phyloP scores from a whole-genome alignment of 2,888 invertebrate genomes.

The Harmothoe impar region DNA sequence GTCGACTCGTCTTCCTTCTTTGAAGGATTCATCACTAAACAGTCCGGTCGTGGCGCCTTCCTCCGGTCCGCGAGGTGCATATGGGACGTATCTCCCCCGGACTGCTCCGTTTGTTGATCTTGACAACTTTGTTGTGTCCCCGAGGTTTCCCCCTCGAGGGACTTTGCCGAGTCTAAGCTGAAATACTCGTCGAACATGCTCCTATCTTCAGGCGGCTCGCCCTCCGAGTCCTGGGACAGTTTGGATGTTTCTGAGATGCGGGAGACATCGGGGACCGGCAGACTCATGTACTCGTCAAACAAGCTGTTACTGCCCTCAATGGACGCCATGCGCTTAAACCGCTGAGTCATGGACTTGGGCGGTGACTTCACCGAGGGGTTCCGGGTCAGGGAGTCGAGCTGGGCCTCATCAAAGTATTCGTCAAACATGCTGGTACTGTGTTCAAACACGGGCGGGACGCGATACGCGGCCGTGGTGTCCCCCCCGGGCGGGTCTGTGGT shows the following conservation, averaged over 20 bases:
- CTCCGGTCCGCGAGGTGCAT: slow-evolving; percentile 26
- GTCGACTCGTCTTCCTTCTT: neutral
- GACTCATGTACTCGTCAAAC: slow-evolving; percentile 67
- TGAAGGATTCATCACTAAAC: neutral
- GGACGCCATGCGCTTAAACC: slow-evolving; percentile 68
- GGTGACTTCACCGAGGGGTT: neutral
- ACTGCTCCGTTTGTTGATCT: neutral
- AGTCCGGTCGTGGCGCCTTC: slow-evolving; percentile 20
- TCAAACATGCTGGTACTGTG: slow-evolving; percentile 68
- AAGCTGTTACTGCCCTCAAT: slow-evolving; percentile 76
- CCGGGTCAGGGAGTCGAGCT: neutral
- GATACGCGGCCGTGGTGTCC: neutral
- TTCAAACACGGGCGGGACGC: neutral
- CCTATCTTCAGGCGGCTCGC: neutral
- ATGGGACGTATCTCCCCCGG: neutral
- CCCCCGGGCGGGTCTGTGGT: neutral
- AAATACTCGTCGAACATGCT: slow-evolving; percentile 80
- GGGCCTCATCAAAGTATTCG: slow-evolving; percentile 67
- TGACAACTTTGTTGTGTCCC: neutral
- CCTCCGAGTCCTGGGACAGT: too few relatives aligned
- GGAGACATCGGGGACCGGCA: slow-evolving; percentile 55
- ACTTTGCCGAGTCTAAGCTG: neutral
- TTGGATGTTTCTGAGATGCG: slow-evolving; percentile 19
- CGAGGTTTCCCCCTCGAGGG: neutral
- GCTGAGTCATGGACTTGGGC: neutral